phyloP scores from a whole-genome alignment of 2,888 invertebrate species.

The Caenorhabditis japonica region DNA sequence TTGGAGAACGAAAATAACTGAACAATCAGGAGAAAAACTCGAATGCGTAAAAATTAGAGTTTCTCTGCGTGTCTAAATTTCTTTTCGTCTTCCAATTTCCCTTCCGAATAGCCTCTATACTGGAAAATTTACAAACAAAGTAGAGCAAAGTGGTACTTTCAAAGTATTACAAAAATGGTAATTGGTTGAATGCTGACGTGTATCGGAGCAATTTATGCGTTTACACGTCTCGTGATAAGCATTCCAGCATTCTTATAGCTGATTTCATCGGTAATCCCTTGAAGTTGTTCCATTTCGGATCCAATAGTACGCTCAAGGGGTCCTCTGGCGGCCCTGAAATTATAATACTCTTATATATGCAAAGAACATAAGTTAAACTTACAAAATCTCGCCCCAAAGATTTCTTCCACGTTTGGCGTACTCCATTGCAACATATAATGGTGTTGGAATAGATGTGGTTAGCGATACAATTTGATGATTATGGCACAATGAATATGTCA shows the following conservation, averaged over 20 bases:
- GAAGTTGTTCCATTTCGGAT: not conserved
- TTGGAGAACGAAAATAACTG: too few species aligned
- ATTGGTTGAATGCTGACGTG: too few species aligned
- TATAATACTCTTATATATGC: too few species aligned
- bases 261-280: slow-evolving; percentile 8
- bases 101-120: too few species aligned
- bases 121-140: too few species aligned
- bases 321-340: too few species aligned
- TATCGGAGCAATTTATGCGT: slow-evolving; percentile 7
- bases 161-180: too few species aligned
- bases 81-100: too few species aligned
- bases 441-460: slow-evolving; percentile 68
- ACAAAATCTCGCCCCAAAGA: slow-evolving; percentile 28
- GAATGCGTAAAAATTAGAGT: too few species aligned
- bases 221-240: not conserved
- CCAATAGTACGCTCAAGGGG: not conserved
- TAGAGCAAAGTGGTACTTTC: too few species aligned
- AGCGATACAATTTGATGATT: slow-evolving; percentile 69
- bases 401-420: slow-evolving; percentile 68
- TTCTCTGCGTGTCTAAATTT: too few species aligned
- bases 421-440: slow-evolving; percentile 68
- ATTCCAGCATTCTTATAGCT: not conserved
- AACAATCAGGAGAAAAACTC: too few species aligned
- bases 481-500: slow-evolving; percentile 67
- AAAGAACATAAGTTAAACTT: slow-evolving; percentile 1